These are phyloP conservation scores for Himalopsyche kuldschensis DNA, from an alignment of 2,888 invertebrate species.

Conservation along the genomic window DNA sequence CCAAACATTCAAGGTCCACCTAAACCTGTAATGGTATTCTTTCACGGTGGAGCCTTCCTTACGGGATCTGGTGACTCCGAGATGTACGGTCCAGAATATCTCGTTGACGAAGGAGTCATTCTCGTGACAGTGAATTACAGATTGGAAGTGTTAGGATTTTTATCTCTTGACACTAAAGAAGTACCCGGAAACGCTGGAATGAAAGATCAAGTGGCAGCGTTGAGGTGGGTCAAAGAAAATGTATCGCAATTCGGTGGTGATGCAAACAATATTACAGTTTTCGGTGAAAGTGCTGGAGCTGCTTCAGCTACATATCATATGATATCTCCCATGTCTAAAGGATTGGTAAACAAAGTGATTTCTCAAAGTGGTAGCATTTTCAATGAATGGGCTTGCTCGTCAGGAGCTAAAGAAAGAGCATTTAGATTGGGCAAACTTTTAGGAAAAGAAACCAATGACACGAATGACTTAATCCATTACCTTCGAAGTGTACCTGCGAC, in stretches of 20 bases:
- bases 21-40: slow-evolving; percentile 46
- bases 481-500: slow-evolving; percentile 21
- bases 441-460: slow-evolving; percentile 27
- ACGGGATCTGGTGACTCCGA: slow-evolving; percentile 48
- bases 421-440: slow-evolving; percentile 34
- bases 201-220: slow-evolving; percentile 54
- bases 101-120: slow-evolving; percentile 48
- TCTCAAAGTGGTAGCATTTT: slow-evolving; percentile 47
- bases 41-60: slow-evolving; percentile 48
- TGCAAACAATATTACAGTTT: slow-evolving; percentile 51
- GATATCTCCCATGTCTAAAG: slow-evolving; percentile 53
- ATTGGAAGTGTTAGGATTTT: slow-evolving; percentile 50
- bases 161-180: slow-evolving; percentile 49
- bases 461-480: slow-evolving; percentile 13
- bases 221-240: slow-evolving; percentile 51
- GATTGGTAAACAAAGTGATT: slow-evolving; percentile 50
- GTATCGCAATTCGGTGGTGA: slow-evolving; percentile 52
- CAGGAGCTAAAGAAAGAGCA: slow-evolving; percentile 15
- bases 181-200: slow-evolving; percentile 55
- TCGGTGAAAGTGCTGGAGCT: slow-evolving; percentile 54
- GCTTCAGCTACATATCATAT: slow-evolving; percentile 48
- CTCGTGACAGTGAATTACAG: slow-evolving; percentile 52
- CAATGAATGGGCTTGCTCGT: slow-evolving; percentile 44
- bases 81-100: slow-evolving; percentile 50
- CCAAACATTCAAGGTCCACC: slow-evolving; percentile 39